phyloP scores from a whole-genome alignment of 2,888 invertebrate species.

The Trypoxylon attenuatum region DNA sequence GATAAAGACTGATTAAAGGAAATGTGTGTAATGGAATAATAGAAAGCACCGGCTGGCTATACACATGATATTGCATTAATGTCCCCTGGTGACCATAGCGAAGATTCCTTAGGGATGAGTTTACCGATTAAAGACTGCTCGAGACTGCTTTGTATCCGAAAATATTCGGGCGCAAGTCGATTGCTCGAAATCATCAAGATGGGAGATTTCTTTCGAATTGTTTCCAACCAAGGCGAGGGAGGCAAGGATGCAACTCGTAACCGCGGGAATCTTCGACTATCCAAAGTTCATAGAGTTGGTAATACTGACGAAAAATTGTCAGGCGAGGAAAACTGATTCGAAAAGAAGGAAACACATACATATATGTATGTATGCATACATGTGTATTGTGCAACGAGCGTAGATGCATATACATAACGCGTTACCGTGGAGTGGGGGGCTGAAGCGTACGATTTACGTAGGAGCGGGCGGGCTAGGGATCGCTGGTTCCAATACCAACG shows the following conservation, averaged over 20 bases:
- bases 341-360: no score
- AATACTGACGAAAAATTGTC: conserved; percentile 23
- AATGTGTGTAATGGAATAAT: no score
- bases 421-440: no score
- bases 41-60: not conserved
- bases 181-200: conserved; percentile 27
- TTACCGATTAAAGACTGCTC: no score
- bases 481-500: no score
- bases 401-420: conserved; percentile 5
- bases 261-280: conserved; percentile 8
- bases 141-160: no score
- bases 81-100: conserved; percentile 31
- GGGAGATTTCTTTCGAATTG: not conserved
- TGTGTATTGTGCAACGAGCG: no score
- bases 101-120: no score
- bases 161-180: conserved; percentile 19
- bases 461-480: no score
- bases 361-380: no score
- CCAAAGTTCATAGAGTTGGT: conserved; percentile 25
- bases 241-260: not conserved
- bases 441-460: no score
- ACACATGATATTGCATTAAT: conserved; percentile 12
- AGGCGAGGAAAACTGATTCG: conserved; percentile 32
- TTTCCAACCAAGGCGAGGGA: not conserved
- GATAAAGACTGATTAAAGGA: no score